phyloP scores from a whole-genome alignment of 2,113 vertebrate species.

The Dromaius novaehollandiae region DNA sequence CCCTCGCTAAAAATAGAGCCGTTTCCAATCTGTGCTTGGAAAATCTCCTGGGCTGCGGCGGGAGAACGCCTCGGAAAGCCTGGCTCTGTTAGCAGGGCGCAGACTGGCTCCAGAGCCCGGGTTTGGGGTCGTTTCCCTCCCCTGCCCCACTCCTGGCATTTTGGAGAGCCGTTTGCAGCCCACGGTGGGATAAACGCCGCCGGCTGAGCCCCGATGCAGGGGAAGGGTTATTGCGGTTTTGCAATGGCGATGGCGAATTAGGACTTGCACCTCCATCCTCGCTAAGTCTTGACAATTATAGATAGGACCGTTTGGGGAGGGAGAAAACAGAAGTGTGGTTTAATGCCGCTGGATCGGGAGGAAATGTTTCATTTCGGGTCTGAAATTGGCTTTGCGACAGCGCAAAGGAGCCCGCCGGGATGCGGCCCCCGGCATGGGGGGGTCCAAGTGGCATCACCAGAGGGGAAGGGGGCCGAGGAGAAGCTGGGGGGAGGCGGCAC shows the following conservation, averaged over 20 bases:
- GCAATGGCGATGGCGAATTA: fast-evolving
- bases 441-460: not conserved
- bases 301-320: not conserved
- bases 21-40: not conserved
- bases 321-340: not conserved
- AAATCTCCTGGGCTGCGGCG: not conserved
- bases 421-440: fast-evolving
- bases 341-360: fast-evolving
- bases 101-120: not conserved
- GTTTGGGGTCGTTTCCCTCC: not conserved
- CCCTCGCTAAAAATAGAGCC: not conserved
- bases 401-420: fast-evolving
- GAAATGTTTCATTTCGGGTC: not conserved
- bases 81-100: not conserved
- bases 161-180: not conserved
- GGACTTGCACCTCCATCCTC: not conserved
- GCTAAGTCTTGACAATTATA: not conserved
- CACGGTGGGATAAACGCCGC: no score
- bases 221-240: not conserved
- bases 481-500: fast-evolving
- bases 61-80: not conserved
- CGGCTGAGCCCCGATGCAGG: no score
- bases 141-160: not conserved
- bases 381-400: not conserved
- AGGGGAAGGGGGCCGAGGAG: fast-evolving